phyloP scores from a whole-genome alignment of 1,140 invertebrate species.

The Drosophila elegans region DNA sequence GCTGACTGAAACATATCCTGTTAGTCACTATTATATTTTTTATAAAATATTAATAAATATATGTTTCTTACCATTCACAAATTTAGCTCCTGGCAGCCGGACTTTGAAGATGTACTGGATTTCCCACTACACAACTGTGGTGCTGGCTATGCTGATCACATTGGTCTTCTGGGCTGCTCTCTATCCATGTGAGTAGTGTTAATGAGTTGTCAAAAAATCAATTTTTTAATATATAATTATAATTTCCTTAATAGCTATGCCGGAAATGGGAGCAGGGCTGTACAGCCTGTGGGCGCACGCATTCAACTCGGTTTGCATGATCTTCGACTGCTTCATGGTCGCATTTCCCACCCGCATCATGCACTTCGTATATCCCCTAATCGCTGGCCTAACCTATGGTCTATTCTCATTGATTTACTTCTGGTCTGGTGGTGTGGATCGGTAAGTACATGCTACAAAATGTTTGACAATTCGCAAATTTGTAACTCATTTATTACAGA shows the following conservation, averaged over 20 bases:
- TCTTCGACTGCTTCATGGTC: slow-evolving; percentile 89
- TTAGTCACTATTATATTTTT: not conserved
- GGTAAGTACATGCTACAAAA: slow-evolving; percentile 72
- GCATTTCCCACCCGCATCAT: slow-evolving; percentile 88
- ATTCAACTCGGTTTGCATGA: slow-evolving; percentile 90
- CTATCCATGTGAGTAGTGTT: slow-evolving; percentile 72
- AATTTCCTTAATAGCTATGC: slow-evolving; percentile 34
- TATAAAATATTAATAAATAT: not conserved
- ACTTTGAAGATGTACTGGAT: slow-evolving; percentile 87
- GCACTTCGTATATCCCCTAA: slow-evolving; percentile 89
- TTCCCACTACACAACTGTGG: slow-evolving; percentile 86
- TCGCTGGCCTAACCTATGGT: slow-evolving; percentile 87
- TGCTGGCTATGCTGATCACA: slow-evolving; percentile 87
- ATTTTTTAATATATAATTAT: not conserved
- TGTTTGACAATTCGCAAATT: not conserved
- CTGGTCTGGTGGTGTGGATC: slow-evolving; percentile 88
- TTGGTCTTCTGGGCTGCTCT: slow-evolving; percentile 87
- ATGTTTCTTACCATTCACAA: not conserved
- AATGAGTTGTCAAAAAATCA: too few species aligned
- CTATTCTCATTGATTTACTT: slow-evolving; percentile 91
- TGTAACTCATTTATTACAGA: slow-evolving; percentile 4
- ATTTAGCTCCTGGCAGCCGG: slow-evolving; percentile 58
- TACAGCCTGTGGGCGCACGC: slow-evolving; percentile 90
- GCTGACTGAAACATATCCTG: not conserved
- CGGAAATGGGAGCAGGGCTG: slow-evolving; percentile 66